Evolutionary conservation across 2,797 vertebrate genomes (phyloP), one percentile per base, ranked within the genome.

Genomic region (Sebastes itinus): DNA sequence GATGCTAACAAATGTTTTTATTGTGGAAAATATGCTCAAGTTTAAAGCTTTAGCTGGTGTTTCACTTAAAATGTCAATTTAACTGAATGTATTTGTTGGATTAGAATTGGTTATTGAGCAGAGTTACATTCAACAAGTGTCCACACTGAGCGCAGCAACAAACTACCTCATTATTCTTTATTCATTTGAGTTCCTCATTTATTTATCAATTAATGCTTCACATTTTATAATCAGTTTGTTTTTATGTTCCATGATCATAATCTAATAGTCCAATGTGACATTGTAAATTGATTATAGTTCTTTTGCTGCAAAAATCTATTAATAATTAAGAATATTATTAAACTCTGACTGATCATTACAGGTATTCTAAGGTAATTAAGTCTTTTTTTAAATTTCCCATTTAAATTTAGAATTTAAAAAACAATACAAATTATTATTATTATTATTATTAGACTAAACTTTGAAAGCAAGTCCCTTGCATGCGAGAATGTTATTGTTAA

Each of bases 41-140:
- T 49, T 49, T 1, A 20, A 55, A 52, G 6, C 54, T 61, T 66
- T 18, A 25, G 49, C 8, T 49, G 14, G 3, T 32, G 32, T 71
- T 49, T 33, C 4, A 23, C 23, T 76, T 25, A 13, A 35, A 20
- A 59, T 22, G 11, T n/a, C 3, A 23, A 2, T 20, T 38, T 64
- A 28, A 56, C 9, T 16, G 2, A 64, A 27, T 8, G 30, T 49
- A 13, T 27, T 22, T 55, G n/a, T 18, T 30, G 28, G 23, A 74
- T 35, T 20, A 32, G 7, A 28, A 22, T 18, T 2, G 2, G 8
- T 33, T 49, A 6, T 35, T 65, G 13, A 56, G n/a, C 20, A 38
- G 18, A 52, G 32, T 63, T 2, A 73, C 7, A 63, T 69, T 1
- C 72, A 86, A 83, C 68, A 88, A 62, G 75, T 78, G 46, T 66